Evolutionary conservation across 2,888 invertebrate genomes (phyloP), one percentile per base, ranked within the genome.

Genomic region (Erynnis tages): DNA sequence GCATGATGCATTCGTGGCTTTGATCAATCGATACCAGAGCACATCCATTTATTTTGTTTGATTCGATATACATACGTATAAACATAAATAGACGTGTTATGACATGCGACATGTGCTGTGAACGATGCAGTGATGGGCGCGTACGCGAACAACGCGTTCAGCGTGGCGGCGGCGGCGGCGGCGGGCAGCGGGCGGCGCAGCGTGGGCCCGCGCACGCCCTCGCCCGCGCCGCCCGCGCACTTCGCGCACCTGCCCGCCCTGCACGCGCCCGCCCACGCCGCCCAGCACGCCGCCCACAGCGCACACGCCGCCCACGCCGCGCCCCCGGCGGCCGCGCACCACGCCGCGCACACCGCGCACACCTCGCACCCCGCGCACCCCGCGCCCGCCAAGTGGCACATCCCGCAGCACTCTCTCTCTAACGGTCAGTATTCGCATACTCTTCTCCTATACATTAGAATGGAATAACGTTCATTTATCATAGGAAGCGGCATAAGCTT

Each of bases 361-460:
- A 1, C 13, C 30, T 11, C 30, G 21, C 55, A 2, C 30, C 3
- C 43, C 57, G 44, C 58, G 21, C 37, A 8, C 11, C 56, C 43
- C 61, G 37, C 57, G 57, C 65, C 57, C 57, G 92, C 92, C 68
- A 93, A 94, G 73, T 95, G 95, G 95, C 95, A 95, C 79, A 94
- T 94, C 65, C 95, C 93, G 49, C 93, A 93, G 70, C 92, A 92
- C 56, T 67, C 62, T 30, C 63, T 72, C 43, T 60, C 69, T 57
- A 81, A 88, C 68, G 91, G 91, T 91, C 49, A 40, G 48, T 55
- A 6, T 1, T 5, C 14, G 14, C 37, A 25, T n/a, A 19, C 10
- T 1, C 30, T 52, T 27, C n/a, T n/a, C n/a, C n/a, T n/a, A n/a
- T n/a, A n/a, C n/a, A n/a, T n/a, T n/a, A n/a, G n/a, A n/a, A n/a